Evolutionary conservation across 1,140 invertebrate species (phyloP), one percentile per base, ranked within the genome.

Genomic region (Belonocnema kinseyi): DNA sequence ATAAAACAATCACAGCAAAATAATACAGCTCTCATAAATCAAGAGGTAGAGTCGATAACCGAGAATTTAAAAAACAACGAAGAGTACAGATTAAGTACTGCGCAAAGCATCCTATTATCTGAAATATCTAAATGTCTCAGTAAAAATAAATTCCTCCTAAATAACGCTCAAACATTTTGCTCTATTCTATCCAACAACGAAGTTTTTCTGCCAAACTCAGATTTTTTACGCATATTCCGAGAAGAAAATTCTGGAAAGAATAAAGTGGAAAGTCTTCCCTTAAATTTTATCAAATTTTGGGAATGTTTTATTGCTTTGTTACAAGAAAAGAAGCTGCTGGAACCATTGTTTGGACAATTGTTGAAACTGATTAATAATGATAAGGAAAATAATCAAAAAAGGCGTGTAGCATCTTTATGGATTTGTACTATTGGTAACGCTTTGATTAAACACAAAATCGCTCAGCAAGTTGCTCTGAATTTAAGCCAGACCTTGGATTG

Each of bases 341-440:
- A 92, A 72, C 79, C 86, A 1, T 88, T 94, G 72, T 85, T 93
- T 72, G 73, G 92, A 46, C 88, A 88, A 75, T 84, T 94, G n/a
- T 87, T 93, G 14, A 81, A 90, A 77, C 80, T 93, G 21, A 86
- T 92, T 33, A 81, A 92, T 78, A 83, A 83, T 77, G 84, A 87
- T 74, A 82, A 90, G 72, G 83, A 85, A 75, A 79, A 82, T 71
- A 80, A 81, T 7, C 61, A 86, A 21, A 93, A 85, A 82, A 87
- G 88, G 77, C 80, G 84, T n/a, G 82, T 92, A 33, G 92, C 92
- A 74, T 90, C 93, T 40, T 83, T 93, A 58, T 94, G 93, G 93
- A 84, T 93, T 11, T 91, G 88, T 73, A 86, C 92, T 77, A 92
- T 94, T 79, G 85, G 90, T 21, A 85, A 87, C 52, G 89, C 92